These are phyloP conservation scores for Tyto alba DNA, from an alignment of 2,113 vertebrate species.

Conservation along the genomic window DNA sequence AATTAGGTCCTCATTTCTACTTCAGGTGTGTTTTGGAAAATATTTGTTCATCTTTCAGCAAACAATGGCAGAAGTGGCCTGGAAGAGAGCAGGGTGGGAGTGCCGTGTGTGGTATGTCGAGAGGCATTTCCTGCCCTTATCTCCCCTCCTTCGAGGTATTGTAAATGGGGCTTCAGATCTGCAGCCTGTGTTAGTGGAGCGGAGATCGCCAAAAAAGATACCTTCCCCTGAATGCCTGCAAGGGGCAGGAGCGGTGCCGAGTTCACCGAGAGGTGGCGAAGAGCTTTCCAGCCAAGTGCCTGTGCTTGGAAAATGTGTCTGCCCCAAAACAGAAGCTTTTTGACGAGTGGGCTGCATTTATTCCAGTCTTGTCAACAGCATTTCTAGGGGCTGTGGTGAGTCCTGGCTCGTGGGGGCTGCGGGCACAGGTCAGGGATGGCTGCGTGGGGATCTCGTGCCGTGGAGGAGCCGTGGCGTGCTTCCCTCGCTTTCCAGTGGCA, in stretches of 20 bases:
- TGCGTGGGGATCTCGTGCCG: rapidly evolving
- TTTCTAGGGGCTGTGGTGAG: background rate
- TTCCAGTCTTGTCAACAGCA: rapidly evolving
- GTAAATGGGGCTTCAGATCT: conserved; percentile 10
- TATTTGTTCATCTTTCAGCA: conserved; percentile 12
- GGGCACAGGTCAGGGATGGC: background rate
- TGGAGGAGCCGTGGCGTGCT: too few relatives aligned
- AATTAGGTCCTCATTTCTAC: background rate
- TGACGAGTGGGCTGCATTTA: background rate
- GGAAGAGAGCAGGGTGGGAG: conserved; percentile 48
- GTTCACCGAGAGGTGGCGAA: background rate
- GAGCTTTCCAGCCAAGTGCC: background rate
- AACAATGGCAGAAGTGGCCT: conserved; percentile 41
- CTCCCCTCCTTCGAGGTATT: conserved; percentile 49
- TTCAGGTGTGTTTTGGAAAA: conserved; percentile 38
- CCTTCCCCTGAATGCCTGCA: background rate
- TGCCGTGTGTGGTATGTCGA: background rate
- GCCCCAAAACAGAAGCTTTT: background rate
- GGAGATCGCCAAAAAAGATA: conserved; percentile 28
- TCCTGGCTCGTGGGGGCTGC: rapidly evolving
- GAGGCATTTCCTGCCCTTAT: conserved; percentile 58
- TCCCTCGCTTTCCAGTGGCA: background rate
- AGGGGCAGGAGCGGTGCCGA: background rate
- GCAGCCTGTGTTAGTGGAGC: background rate
- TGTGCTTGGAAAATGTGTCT: background rate